Base-by-base conservation (phyloP, 2,113 vertebrate species). In the Chaenogobius annularis region DNA sequence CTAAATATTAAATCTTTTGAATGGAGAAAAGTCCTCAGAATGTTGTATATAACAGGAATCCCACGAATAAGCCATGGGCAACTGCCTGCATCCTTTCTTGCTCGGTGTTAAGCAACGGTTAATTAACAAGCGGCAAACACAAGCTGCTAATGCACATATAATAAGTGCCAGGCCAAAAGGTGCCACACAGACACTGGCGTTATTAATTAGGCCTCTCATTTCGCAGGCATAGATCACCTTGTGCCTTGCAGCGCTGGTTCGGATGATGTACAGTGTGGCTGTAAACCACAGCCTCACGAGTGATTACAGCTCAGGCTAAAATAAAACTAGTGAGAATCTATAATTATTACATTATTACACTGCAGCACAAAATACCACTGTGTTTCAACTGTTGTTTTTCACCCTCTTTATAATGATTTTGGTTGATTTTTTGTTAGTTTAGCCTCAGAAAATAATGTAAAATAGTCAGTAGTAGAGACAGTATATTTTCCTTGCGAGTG, bases 91-190 rank as follows among this genome's bases (percentile, higher is more conserved):
- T 37, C 12, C 48, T 23, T 44, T 46, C 26, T 69, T 56, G 4
- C 68, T 23, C 69, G 56, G 40, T 35, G 77, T 81, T 80, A 23
- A 75, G 67, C 69, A 78, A 74, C 14, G 37, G 81, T 83, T 84
- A 88, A 91, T 92, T 85, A 91, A 72, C 67, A 84, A 73, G 80
- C 66, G 76, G 66, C 68, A 72, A 86, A 68, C 79, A 78, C 83
- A 86, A 83, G 82, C 85, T 84, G 84, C 61, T 90, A 83, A 87
- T 86, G 82, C 77, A 85, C 79, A 75, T 86, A 84, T 88, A 88
- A 90, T 85, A 87, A 85, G 63, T 69, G 67, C 63, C 52, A 85
- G 89, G 86, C 81, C 79, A 78, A 75, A 69, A 83, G 77, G 82
- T 75, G 69, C 61, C 55, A 55, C 69, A 5, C 26, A 78, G 66